These are phyloP conservation scores for Magallana nippona DNA, from an alignment of 2,888 invertebrate genomes.

Conservation along the genomic window DNA sequence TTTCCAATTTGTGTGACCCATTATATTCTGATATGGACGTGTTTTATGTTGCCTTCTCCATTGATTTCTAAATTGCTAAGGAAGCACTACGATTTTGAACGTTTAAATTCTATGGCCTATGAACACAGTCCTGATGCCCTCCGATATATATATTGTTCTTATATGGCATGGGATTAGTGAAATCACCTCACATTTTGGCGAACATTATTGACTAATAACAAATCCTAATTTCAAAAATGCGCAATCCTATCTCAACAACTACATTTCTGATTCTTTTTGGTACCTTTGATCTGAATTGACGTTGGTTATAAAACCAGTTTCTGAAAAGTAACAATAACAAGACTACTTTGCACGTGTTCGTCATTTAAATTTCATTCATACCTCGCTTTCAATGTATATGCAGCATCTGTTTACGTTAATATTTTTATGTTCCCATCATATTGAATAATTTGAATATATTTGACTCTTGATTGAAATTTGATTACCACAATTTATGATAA, in stretches of 20 bases:
- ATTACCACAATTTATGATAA: too few species aligned
- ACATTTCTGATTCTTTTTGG: neutral
- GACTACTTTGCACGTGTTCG: too few species aligned
- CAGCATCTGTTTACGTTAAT: too few species aligned
- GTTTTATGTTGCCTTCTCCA: neutral
- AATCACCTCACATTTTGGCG: slow-evolving; percentile 1
- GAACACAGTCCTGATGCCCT: neutral
- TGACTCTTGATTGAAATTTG: too few species aligned
- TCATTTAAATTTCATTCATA: too few species aligned
- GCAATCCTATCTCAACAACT: neutral
- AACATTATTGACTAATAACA: neutral
- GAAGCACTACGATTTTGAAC: neutral
- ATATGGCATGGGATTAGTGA: slow-evolving; percentile 11
- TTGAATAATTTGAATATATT: too few species aligned
- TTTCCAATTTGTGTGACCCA: neutral
- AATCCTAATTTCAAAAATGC: neutral
- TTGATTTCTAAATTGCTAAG: neutral
- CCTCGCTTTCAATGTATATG: too few species aligned
- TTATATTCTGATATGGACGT: slow-evolving; percentile 10
- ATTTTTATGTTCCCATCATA: too few species aligned
- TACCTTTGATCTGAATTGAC: neutral
- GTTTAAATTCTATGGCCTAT: neutral
- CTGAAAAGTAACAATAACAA: too few species aligned
- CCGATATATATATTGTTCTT: neutral
- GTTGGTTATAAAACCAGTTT: too few species aligned